phyloP scores from a whole-genome alignment of 2,113 vertebrate genomes.

The Larimichthys polyactis region DNA sequence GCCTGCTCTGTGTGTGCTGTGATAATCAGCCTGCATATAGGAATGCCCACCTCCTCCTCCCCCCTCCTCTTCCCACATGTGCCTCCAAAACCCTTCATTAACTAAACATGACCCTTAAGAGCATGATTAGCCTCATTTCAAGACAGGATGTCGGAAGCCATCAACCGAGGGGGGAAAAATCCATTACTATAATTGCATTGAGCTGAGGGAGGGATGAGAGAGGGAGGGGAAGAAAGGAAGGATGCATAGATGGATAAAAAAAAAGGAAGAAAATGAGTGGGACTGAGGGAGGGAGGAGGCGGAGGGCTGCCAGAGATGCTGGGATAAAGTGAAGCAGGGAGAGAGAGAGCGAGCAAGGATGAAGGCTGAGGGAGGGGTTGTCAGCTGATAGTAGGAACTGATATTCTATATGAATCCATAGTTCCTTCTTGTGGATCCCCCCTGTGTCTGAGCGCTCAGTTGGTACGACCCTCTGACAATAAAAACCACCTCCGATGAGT shows the following conservation, averaged over 20 bases:
- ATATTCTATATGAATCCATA: conserved; percentile 82
- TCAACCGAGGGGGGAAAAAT: conserved; percentile 89
- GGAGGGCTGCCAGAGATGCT: conserved; percentile 75
- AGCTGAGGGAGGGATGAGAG: conserved; percentile 78
- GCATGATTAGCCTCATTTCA: conserved; percentile 93
- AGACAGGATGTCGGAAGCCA: conserved; percentile 99
- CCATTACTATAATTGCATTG: conserved; percentile 98
- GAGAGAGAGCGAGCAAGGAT: conserved; percentile 45
- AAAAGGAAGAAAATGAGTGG: conserved; percentile 81
- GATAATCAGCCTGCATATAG: conserved; percentile 57
- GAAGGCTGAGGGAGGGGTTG: conserved; percentile 52
- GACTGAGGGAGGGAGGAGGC: conserved; percentile 71
- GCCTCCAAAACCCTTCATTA: conserved; percentile 90
- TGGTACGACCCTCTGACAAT: conserved; percentile 98
- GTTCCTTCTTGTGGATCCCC: conserved; percentile 82
- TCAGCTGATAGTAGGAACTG: conserved; percentile 65
- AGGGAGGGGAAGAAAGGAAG: conserved; percentile 53
- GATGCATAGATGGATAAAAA: conserved; percentile 78
- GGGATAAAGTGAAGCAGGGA: conserved; percentile 67
- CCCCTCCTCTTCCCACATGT: conserved; percentile 40
- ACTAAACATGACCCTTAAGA: conserved; percentile 96
- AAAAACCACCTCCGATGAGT: conserved; percentile 94
- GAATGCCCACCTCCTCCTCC: conserved; percentile 66
- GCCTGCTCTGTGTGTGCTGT: conserved; percentile 32
- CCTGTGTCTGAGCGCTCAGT: conserved; percentile 82